Evolutionary conservation across 2,113 vertebrate genomes (phyloP).

Genomic region (Cyprinodon tularosa): DNA sequence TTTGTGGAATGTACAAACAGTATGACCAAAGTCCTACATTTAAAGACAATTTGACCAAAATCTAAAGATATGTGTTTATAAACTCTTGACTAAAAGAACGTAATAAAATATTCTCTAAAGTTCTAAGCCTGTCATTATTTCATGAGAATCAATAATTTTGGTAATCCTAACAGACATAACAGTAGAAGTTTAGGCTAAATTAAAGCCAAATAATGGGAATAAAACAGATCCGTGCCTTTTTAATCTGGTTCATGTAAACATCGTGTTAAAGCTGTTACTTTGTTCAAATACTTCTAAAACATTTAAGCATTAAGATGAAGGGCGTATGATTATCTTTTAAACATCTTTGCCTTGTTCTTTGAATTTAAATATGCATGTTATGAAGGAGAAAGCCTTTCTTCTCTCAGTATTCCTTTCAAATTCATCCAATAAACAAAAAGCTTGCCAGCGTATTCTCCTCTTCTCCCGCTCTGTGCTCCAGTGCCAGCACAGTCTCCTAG

Average conservation of each 20-base stretch:
- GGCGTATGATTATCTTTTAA: constrained; percentile 10
- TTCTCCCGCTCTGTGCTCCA: constrained; percentile 25
- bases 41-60: not conserved
- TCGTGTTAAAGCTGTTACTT: not conserved
- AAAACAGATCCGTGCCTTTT: not conserved
- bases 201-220: not conserved
- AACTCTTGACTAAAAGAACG: not conserved
- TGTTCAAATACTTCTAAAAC: not conserved
- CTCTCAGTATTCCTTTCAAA: constrained; percentile 59
- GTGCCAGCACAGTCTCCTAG: constrained; percentile 47
- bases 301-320: constrained; percentile 29
- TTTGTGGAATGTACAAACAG: not conserved
- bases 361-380: constrained; percentile 15
- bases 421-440: constrained; percentile 60
- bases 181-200: not conserved
- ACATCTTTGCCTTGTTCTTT: constrained; percentile 18
- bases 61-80: not conserved
- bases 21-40: not conserved
- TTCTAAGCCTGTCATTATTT: not conserved
- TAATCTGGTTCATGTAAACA: not conserved
- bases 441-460: constrained; percentile 33
- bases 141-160: not conserved
- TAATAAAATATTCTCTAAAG: not conserved
- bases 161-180: not conserved
- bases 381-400: constrained; percentile 33